These are phyloP conservation scores for Geopemphigus sp. DNA, from an alignment of 1,140 invertebrate genomes.

Conservation along the genomic window DNA sequence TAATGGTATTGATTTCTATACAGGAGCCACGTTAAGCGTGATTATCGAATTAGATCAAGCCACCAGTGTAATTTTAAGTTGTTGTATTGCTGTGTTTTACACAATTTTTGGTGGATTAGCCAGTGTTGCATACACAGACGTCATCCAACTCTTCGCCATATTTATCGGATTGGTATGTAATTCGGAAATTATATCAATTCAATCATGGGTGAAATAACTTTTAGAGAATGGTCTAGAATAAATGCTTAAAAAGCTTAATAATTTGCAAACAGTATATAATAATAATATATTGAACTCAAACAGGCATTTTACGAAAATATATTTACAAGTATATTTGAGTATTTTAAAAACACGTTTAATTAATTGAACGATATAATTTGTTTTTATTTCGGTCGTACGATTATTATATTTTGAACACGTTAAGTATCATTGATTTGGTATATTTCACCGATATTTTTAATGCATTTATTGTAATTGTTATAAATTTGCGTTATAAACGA, in stretches of 20 bases:
- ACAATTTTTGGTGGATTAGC: conserved; percentile 97
- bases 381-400: too few species aligned
- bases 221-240: too few species aligned
- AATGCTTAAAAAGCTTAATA: too few species aligned
- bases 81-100: conserved; percentile 94
- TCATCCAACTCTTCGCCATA: conserved; percentile 98
- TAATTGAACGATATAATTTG: too few species aligned
- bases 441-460: not conserved
- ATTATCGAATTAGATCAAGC: conserved; percentile 94
- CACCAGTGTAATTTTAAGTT: conserved; percentile 90
- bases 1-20: not conserved
- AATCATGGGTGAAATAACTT: too few species aligned
- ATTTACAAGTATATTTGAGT: too few species aligned
- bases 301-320: too few species aligned
- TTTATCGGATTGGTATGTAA: conserved; percentile 85
- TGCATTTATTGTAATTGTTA: too few species aligned
- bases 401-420: not conserved
- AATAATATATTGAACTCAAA: too few species aligned
- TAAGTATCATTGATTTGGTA: not conserved
- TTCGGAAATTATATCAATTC: not conserved
- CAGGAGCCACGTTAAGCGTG: conserved; percentile 89
- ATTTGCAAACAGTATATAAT: too few species aligned
- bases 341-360: too few species aligned
- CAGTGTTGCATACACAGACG: conserved; percentile 97
- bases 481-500: too few species aligned